Evolutionary conservation across 2,888 invertebrate genomes (phyloP).

Genomic region (Emmelina monodactyla): DNA sequence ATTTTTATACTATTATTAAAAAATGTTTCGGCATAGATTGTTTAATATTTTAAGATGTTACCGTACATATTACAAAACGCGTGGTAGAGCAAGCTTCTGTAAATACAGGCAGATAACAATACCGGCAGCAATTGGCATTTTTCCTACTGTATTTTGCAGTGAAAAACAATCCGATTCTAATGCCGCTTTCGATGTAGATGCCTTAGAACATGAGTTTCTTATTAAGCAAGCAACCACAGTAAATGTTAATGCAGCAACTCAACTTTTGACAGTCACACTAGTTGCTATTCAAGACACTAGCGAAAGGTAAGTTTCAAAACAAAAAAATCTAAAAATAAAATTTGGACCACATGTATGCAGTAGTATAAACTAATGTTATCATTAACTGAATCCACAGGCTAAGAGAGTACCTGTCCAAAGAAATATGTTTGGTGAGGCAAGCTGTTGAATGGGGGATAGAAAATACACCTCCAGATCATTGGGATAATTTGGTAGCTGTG

Average conservation of each 20-base stretch:
- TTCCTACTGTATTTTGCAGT: slow-evolving; percentile 34
- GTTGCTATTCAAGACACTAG: slow-evolving; percentile 64
- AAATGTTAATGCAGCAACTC: slow-evolving; percentile 61
- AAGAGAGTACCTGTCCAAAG: slow-evolving; percentile 42
- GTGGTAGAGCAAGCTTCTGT: neutral
- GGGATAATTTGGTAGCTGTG: slow-evolving; percentile 53
- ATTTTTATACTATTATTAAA: too few relatives aligned
- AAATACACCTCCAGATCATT: slow-evolving; percentile 53
- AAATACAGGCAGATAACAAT: slow-evolving; percentile 8
- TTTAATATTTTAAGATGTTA: slow-evolving; percentile 26
- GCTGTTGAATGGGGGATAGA: slow-evolving; percentile 57
- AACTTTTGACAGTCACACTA: slow-evolving; percentile 58
- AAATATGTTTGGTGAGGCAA: slow-evolving; percentile 51
- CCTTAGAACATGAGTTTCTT: slow-evolving; percentile 56
- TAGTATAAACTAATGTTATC: too few relatives aligned
- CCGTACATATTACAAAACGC: slow-evolving; percentile 15
- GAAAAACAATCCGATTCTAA: slow-evolving; percentile 26
- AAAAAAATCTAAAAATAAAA: too few relatives aligned
- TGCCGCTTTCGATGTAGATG: slow-evolving; percentile 28
- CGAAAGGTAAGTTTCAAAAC: slow-evolving; percentile 42
- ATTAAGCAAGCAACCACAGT: slow-evolving; percentile 62
- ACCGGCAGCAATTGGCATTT: slow-evolving; percentile 33
- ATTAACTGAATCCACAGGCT: too few relatives aligned
- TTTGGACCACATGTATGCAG: too few relatives aligned
- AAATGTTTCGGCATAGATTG: slow-evolving; percentile 37